Evolutionary conservation across 2,888 invertebrate species (phyloP).

Genomic region (Orthonevra nobilis): DNA sequence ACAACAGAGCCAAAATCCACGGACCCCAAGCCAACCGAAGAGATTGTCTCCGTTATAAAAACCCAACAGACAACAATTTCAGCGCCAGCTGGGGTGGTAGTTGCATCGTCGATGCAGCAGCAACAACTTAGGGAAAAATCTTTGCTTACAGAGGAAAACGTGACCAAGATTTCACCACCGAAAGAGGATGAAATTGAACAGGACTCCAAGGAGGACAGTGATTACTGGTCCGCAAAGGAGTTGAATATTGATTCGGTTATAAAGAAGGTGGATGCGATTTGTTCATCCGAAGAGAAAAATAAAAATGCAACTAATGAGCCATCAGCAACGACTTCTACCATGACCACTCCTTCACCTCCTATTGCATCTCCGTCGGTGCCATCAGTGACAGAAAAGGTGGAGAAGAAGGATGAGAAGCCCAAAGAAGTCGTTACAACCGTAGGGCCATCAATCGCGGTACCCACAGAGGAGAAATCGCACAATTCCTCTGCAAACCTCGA

Average conservation of each 20-base stretch:
- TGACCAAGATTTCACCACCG: slow-evolving; percentile 76
- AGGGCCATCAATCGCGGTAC: slow-evolving; percentile 1
- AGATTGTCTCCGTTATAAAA: slow-evolving; percentile 51
- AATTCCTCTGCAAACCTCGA: slow-evolving; percentile 58
- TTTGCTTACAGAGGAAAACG: slow-evolving; percentile 77
- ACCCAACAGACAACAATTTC: slow-evolving; percentile 34
- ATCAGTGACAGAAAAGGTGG: slow-evolving; percentile 21
- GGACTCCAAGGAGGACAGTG: slow-evolving; percentile 85
- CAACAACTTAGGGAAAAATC: slow-evolving; percentile 68
- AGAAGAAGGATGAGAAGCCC: slow-evolving; percentile 40
- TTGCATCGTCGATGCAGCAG: neutral
- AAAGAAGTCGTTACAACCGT: slow-evolving; percentile 25
- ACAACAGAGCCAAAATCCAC: slow-evolving; percentile 8
- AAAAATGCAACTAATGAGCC: neutral
- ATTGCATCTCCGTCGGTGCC: no score
- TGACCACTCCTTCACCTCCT: neutral
- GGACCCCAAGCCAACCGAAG: slow-evolving; percentile 23
- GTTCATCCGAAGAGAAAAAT: slow-evolving; percentile 52
- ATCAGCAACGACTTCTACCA: neutral
- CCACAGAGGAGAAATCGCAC: slow-evolving; percentile 44
- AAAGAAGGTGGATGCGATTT: slow-evolving; percentile 85
- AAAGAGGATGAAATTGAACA: slow-evolving; percentile 80
- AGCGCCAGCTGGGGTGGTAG: slow-evolving; percentile 19
- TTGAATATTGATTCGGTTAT: slow-evolving; percentile 91
- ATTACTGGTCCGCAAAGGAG: slow-evolving; percentile 90